Conservation (phyloP, 2,113 vertebrate genomes). For the Campylorhamphus procurvoides region DNA sequence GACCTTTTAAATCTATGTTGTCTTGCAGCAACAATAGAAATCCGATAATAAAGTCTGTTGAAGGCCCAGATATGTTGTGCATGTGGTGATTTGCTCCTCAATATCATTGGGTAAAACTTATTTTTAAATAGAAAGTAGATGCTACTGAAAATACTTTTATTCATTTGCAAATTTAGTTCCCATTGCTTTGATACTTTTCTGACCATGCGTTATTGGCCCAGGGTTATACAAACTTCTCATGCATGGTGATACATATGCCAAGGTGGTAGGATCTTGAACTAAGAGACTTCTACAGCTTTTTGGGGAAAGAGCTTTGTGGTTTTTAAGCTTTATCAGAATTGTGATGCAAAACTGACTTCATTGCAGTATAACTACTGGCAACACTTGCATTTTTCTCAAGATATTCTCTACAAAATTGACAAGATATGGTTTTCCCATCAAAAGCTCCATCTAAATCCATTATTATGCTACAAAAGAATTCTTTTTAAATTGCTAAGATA, state of each 20-base stretch:
- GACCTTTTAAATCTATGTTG: neutral
- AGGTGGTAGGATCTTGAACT: neutral
- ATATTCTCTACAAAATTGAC: neutral
- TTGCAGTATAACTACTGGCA: neutral
- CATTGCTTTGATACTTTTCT: neutral
- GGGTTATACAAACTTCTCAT: neutral
- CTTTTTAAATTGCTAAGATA: neutral
- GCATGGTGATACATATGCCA: neutral
- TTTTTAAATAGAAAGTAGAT: neutral
- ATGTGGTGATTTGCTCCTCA: neutral
- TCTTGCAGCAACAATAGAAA: neutral
- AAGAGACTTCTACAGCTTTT: neutral
- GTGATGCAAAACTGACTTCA: neutral
- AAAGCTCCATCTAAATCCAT: neutral
- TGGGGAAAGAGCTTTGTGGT: neutral
- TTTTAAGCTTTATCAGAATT: neutral
- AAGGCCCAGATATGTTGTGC: neutral
- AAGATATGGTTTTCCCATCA: neutral
- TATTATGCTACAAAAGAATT: neutral
- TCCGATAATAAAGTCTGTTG: neutral
- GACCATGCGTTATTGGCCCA: fast-evolving
- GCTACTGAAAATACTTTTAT: neutral
- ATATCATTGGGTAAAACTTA: neutral
- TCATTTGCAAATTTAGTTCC: neutral
- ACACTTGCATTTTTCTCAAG: neutral